Percentiles rank a stretch among this genome's conserved stretches.
Evolutionary conservation across 2,888 invertebrate genomes (phyloP).

Genomic region (Timema cristinae): DNA sequence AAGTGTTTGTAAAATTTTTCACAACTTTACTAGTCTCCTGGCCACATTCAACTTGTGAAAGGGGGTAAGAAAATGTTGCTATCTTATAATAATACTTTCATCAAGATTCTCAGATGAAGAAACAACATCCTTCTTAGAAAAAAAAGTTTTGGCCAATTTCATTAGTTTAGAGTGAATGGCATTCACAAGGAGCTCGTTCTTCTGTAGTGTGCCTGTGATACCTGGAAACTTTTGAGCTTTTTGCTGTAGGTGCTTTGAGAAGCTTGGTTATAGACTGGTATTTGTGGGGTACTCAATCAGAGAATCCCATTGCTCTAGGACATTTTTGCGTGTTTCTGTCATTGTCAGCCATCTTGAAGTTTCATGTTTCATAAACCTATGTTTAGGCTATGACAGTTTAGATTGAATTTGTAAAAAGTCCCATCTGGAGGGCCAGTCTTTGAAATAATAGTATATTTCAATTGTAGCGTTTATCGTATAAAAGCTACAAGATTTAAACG

Average conservation of each 20-base stretch:
- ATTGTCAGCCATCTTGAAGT: neutral
- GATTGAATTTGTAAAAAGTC: neutral
- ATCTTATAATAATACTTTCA: too few species aligned
- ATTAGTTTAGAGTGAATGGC: neutral
- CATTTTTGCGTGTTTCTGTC: neutral
- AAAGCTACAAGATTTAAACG: too few species aligned
- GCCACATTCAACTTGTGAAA: too few species aligned
- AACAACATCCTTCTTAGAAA: too few species aligned
- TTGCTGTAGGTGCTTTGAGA: neutral
- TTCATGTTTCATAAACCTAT: neutral
- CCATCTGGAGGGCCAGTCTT: neutral
- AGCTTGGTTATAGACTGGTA: neutral
- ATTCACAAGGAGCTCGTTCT: neutral
- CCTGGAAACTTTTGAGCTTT: neutral
- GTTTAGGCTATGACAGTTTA: neutral
- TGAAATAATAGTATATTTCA: slow-evolving; percentile 5
- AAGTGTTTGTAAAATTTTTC: too few species aligned
- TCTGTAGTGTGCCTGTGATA: neutral
- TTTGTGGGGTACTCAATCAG: neutral
- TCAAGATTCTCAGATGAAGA: neutral
- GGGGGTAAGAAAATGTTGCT: too few species aligned
- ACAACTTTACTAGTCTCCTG: too few species aligned
- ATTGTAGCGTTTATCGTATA: too few species aligned
- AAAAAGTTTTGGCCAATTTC: too few species aligned
- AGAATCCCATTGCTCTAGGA: neutral